Evolutionary conservation across 2,797 vertebrate species (phyloP).

Genomic region (Peromyscus aztecus): DNA sequence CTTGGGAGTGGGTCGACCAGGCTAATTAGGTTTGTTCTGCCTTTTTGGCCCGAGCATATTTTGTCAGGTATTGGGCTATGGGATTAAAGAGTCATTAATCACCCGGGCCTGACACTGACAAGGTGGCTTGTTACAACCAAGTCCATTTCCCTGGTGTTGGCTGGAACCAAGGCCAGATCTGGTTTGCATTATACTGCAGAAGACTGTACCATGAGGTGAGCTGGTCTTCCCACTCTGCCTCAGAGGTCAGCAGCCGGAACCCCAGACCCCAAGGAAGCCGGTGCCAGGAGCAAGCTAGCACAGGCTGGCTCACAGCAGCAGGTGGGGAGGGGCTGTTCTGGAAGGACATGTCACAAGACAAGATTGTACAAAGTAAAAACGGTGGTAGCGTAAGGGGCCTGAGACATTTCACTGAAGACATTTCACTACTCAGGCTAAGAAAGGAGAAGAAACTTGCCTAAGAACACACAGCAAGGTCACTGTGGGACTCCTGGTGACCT

Average conservation of each 20-base stretch:
- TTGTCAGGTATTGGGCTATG: conserved; percentile 89
- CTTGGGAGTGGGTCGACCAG: conserved; percentile 93
- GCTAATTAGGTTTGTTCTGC: conserved; percentile 96
- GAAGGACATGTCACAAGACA: not conserved
- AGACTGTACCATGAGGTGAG: not conserved
- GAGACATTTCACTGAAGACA: not conserved
- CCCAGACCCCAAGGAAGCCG: not conserved
- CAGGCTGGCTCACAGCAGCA: not conserved
- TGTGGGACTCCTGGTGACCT: fast-evolving
- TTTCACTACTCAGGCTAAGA: not conserved
- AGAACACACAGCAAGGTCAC: not conserved
- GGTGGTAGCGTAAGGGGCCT: not conserved
- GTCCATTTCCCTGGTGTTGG: conserved; percentile 47
- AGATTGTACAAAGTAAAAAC: not conserved
- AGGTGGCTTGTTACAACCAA: conserved; percentile 23
- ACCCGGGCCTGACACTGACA: conserved; percentile 74
- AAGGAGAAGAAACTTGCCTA: not conserved
- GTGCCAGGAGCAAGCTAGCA: conserved; percentile 6
- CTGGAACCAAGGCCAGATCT: conserved; percentile 42
- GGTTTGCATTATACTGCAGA: conserved; percentile 17
- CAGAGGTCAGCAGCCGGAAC: not conserved
- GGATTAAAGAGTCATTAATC: conserved; percentile 91
- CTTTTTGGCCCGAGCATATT: conserved; percentile 84
- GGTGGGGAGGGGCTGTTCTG: not conserved
- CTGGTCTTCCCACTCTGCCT: conserved; percentile 8